phyloP scores from a whole-genome alignment of 2,888 invertebrate species.

The Andrena minutula region DNA sequence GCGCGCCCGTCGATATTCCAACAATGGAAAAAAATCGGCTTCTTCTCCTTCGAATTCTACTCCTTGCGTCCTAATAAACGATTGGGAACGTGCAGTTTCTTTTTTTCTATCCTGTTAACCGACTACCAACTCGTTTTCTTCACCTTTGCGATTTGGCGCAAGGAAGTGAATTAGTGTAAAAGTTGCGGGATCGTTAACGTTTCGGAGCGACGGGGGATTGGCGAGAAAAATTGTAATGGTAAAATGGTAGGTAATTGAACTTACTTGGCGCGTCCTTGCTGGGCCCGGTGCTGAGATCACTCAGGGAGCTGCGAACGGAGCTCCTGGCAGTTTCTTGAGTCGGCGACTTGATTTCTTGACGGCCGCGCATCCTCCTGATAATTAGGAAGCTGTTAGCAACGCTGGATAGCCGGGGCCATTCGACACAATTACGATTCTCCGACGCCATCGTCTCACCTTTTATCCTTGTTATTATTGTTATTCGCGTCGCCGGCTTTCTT shows the following conservation, averaged over 20 bases:
- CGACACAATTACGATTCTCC: not conserved
- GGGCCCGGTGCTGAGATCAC: slow-evolving; percentile 82
- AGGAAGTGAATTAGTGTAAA: slow-evolving; percentile 1
- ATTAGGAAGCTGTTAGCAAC: slow-evolving; percentile 29
- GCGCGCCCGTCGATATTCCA: not conserved
- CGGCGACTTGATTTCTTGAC: slow-evolving; percentile 80
- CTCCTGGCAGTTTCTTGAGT: slow-evolving; percentile 83
- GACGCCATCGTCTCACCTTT: slow-evolving; percentile 71
- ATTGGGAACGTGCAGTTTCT: not conserved
- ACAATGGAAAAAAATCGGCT: not conserved
- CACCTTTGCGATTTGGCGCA: too few relatives aligned
- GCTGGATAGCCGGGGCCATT: not conserved
- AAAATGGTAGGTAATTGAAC: slow-evolving; percentile 73
- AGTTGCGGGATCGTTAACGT: not conserved
- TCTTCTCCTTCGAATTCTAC: not conserved
- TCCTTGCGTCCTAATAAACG: not conserved
- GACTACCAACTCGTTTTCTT: not conserved
- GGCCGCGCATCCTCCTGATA: slow-evolving; percentile 79
- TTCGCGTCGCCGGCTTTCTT: slow-evolving; percentile 78
- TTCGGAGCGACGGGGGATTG: not conserved
- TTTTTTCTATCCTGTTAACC: slow-evolving; percentile 7
- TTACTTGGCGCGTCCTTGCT: slow-evolving; percentile 81
- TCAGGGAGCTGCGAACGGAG: slow-evolving; percentile 83
- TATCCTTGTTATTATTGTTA: slow-evolving; percentile 78
- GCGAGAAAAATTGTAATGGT: too few relatives aligned